A percentile compares a stretch with the other conserved stretches of the same genome.
Conservation (phyloP, 2,888 invertebrate genomes). For the Pachydiplax longipennis region DNA sequence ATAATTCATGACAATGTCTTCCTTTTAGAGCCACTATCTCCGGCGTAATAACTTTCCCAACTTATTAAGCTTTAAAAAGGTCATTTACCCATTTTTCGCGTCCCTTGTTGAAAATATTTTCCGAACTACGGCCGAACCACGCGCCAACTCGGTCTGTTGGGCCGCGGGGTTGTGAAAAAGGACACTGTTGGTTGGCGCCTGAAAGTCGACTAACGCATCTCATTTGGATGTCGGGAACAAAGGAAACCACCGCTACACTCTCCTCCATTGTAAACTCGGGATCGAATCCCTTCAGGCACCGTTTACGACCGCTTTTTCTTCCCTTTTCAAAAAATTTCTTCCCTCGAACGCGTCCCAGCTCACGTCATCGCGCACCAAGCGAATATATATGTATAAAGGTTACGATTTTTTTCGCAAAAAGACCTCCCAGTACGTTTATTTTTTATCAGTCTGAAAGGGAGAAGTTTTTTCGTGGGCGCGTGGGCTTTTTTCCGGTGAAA, state of each 20-base stretch:
- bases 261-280: neutral
- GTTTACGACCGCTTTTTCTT: neutral
- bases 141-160: neutral
- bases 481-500: neutral
- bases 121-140: no score
- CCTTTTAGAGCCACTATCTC: no score
- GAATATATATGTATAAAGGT: constrained; percentile 16
- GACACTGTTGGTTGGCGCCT: neutral
- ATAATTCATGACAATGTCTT: no score
- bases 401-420: neutral
- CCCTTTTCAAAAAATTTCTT: neutral
- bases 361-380: neutral
- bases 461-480: neutral
- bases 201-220: neutral
- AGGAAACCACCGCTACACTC: neutral
- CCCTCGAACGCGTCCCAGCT: neutral
- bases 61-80: no score
- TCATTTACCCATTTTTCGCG: no score
- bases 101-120: no score
- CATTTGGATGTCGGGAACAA: constrained; percentile 6
- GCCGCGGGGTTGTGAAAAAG: neutral
- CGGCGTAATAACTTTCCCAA: no score
- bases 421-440: neutral
- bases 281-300: constrained; percentile 2
- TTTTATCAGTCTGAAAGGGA: neutral